phyloP scores from a whole-genome alignment of 2,113 vertebrate genomes.

The Scalopus aquaticus region DNA sequence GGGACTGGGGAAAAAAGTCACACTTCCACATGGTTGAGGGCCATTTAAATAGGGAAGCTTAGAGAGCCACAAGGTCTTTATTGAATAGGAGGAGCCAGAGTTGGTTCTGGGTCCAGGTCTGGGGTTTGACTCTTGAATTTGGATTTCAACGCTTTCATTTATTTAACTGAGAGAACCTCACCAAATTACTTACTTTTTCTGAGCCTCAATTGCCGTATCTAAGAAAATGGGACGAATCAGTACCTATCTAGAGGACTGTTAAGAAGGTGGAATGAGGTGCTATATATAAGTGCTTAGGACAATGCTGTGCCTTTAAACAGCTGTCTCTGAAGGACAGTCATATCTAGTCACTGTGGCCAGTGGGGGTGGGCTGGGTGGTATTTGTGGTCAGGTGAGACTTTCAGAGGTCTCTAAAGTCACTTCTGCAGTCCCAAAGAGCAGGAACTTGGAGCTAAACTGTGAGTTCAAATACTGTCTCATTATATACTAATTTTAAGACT shows the following conservation, averaged over 20 bases:
- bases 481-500: neutral
- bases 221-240: neutral
- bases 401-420: neutral
- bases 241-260: neutral
- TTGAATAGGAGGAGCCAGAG: neutral
- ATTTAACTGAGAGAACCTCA: neutral
- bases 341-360: neutral
- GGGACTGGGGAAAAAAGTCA: neutral
- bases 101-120: neutral
- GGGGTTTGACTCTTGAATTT: neutral
- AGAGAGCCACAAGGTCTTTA: neutral
- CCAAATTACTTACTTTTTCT: neutral
- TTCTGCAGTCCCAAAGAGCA: neutral
- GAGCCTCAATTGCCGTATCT: neutral
- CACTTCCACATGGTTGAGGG: neutral
- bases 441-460: neutral
- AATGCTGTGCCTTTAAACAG: neutral
- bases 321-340: neutral
- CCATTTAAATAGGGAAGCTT: neutral
- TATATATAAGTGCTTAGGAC: neutral
- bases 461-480: neutral
- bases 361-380: too few species aligned
- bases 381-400: neutral
- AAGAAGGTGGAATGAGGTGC: neutral
- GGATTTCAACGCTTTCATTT: neutral